phyloP scores from a whole-genome alignment of 1,140 invertebrate species.

The Bicyclus anynana region DNA sequence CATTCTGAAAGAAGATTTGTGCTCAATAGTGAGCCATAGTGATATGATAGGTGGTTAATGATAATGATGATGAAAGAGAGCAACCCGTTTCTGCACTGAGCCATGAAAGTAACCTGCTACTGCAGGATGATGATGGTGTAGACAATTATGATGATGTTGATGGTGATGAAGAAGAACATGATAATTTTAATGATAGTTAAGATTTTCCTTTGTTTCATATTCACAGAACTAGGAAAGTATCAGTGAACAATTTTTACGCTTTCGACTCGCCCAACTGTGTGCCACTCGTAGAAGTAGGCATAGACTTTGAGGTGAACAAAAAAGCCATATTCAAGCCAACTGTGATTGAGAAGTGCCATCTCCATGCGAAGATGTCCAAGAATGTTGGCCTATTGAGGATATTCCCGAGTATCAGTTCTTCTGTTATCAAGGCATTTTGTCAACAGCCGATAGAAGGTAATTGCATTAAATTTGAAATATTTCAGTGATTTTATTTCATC shows the following conservation, averaged over 20 bases:
- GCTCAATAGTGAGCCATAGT: too few species aligned
- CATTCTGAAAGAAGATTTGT: too few species aligned
- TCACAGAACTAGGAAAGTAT: slow-evolving; percentile 86
- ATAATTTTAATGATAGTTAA: too few species aligned
- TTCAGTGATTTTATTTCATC: too few species aligned
- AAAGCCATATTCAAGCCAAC: slow-evolving; percentile 86
- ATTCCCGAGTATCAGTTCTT: slow-evolving; percentile 92
- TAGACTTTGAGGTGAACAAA: slow-evolving; percentile 88
- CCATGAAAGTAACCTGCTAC: too few species aligned
- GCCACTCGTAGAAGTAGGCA: slow-evolving; percentile 90
- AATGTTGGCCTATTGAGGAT: slow-evolving; percentile 92
- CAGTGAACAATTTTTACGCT: slow-evolving; percentile 88
- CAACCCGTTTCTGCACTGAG: too few species aligned
- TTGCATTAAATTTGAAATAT: too few species aligned
- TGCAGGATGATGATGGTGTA: too few species aligned
- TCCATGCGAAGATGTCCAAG: slow-evolving; percentile 87
- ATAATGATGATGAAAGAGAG: too few species aligned
- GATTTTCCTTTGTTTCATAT: neutral
- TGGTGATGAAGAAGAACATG: too few species aligned
- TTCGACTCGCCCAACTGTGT: slow-evolving; percentile 94
- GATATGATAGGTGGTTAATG: too few species aligned
- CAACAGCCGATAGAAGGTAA: slow-evolving; percentile 88
- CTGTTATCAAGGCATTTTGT: slow-evolving; percentile 88
- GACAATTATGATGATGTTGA: too few species aligned
- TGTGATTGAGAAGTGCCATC: slow-evolving; percentile 85